Base-by-base conservation (phyloP, 92 coral and sea anemone species). In the Ricordea florida region DNA sequence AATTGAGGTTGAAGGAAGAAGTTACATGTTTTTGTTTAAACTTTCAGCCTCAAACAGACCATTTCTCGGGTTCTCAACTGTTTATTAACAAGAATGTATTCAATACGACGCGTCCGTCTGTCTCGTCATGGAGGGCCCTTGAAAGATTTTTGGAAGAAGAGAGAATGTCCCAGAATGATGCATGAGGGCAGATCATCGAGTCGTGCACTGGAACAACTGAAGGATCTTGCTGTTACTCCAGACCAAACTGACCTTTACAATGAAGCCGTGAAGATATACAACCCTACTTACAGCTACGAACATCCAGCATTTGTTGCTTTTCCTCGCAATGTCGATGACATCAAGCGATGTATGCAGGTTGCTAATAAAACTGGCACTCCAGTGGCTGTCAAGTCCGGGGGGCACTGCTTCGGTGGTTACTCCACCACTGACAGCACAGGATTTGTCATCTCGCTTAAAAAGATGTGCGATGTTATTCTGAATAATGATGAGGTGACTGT, bases 271-370 rank as follows among this genome's bases (percentile, higher is more conserved):
- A 82, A 82, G 68, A 90, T 90, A 10, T 90, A 90, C 78, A 90
- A 90, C 49, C 92, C 92, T 2, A 71, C 83, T 6, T 90, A 72
- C 66, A 45, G 55, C 73, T 25, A 40, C 80, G 92, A 86, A 51
- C 72, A 87, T 18, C 96, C 96, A 69, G 89, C 96, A 14, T 90
- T 90, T 79, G 96, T 90, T 22, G 92, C 96, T 64, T 77, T 90
- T 10, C 96, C 96, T 50, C 23, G 55, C 15, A 83, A 87, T 41
- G 20, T 38, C 3, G 81, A 75, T 14, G 96, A 90, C 52, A 68
- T 90, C 43, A 80, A 87, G 78, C 92, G 92, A 4, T 90, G 96
- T 47, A 66, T 90, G 20, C 89, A 69, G 7, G 68, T 63, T 6
- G 96, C 96, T 6, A 38, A 41, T 25, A 36, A 67, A 9, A 63